phyloP scores from a whole-genome alignment of 2,888 invertebrate genomes.

The Glaucopsyche alexis region DNA sequence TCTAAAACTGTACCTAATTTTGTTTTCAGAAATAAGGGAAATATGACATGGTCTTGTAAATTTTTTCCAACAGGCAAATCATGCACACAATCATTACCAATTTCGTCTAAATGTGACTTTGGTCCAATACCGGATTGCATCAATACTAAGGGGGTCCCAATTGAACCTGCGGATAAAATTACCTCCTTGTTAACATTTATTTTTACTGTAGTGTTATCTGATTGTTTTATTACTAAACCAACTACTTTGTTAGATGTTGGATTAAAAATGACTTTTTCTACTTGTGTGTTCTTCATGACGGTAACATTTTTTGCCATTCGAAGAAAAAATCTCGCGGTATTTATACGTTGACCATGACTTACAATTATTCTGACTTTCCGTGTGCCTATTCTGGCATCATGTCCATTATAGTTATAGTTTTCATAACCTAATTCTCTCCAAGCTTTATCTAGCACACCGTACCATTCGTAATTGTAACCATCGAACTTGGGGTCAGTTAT shows the following conservation, averaged over 20 bases:
- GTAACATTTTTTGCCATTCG: slow-evolving; percentile 52
- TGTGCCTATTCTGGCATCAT: slow-evolving; percentile 64
- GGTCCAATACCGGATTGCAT: slow-evolving; percentile 78
- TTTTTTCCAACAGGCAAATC: slow-evolving; percentile 72
- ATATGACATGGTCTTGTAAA: slow-evolving; percentile 73
- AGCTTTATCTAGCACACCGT: slow-evolving; percentile 49
- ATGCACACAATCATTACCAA: slow-evolving; percentile 55
- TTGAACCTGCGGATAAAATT: slow-evolving; percentile 70
- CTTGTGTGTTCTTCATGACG: slow-evolving; percentile 71
- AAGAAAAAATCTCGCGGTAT: slow-evolving; percentile 73
- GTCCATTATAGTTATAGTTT: slow-evolving; percentile 42
- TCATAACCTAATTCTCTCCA: slow-evolving; percentile 63
- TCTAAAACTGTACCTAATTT: slow-evolving; percentile 41
- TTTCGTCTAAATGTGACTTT: slow-evolving; percentile 51
- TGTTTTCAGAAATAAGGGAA: slow-evolving; percentile 49
- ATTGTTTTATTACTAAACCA: slow-evolving; percentile 62
- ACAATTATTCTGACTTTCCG: slow-evolving; percentile 67
- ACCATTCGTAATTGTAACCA: slow-evolving; percentile 46
- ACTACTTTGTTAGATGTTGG: slow-evolving; percentile 54
- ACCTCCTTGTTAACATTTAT: slow-evolving; percentile 67
- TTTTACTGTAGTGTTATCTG: slow-evolving; percentile 49
- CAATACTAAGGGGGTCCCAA: slow-evolving; percentile 73
- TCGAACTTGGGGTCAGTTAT: slow-evolving; percentile 37
- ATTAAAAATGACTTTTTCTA: slow-evolving; percentile 73
- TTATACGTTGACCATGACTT: slow-evolving; percentile 67